Evolutionary conservation across 2,888 invertebrate species (phyloP), one percentile per base, ranked within the genome.

Genomic region (Crioceris asparagi): DNA sequence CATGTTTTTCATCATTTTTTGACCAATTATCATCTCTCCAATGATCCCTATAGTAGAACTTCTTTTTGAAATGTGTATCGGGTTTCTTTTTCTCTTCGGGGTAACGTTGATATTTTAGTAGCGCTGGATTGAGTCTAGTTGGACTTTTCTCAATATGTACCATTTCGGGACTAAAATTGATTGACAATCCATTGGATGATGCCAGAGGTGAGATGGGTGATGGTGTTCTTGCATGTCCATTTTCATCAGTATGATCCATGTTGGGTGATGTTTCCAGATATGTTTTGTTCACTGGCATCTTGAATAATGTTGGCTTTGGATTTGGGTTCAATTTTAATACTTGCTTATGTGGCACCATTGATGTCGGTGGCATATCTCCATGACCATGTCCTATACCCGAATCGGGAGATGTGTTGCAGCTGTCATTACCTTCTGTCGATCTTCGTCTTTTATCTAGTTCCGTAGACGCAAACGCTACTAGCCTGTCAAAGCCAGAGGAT

Each of bases 391-490:
- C 86, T 49, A 87, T 80, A 50, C 87, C 88, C 31, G 83, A 83
- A 66, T 87, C 88, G 8, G 88, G 87, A 47, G 86, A 86, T 32
- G 87, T 87, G 62, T 86, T 86, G 59, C 82, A 82, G 53, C 82
- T 74, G 48, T 66, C 62, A 35, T 71, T 76, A 51, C 83, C 83
- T 65, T 88, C 87, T 1, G 81, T 80, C 26, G 86, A 86, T 42
- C 86, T 74, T 40, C 87, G 75, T 57, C 88, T 79, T 65, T 87
- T 83, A 61, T 86, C 90, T 61, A 91, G 71, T 57, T 92, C 92
- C 11, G 87, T 90, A 6, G 91, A 88, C 32, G 92, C 92, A 61
- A 91, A 87, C 41, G 90, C 91, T 49, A 93, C 87, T 54, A 93
- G 72, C 49, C 90, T 82, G 68, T 93, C 93, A 70, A 94, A 93